Base-by-base conservation (phyloP, 23 tunicate genomes). In the Corella eumyota region DNA sequence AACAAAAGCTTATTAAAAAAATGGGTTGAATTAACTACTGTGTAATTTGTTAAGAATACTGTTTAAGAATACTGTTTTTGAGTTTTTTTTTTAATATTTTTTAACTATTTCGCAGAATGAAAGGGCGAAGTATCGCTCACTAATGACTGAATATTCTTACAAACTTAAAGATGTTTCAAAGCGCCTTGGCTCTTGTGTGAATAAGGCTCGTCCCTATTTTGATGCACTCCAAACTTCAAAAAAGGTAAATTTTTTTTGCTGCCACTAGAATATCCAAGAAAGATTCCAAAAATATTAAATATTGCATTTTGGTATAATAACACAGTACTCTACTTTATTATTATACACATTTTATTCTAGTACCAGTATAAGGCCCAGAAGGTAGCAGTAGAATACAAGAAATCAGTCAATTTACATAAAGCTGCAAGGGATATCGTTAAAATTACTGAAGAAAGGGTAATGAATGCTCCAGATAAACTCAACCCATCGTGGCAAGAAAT, bases 401-500 rank as follows among this genome's bases (percentile, higher is more conserved):
- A 80, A 36, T 80, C 85, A 13, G 85, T 86, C 2, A 86, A 77
- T 47, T 32, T 72, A 22, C 95, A 86, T 35, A 86, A 77, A 58
- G 95, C 85, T 6, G 95, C 88, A 6, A 40, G 95, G 15, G 95
- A 86, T 37, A 86, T 86, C 86, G 95, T 86, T 17, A 54, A 55
- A 30, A 80, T 86, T 15, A 80, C 95, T 4, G 95, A 86, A 59
- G 95, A 86, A 28, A 44, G 95, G 30, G 79, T 86, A 50, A 61
- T 75, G 69, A 33, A 62, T n/a, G 76, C 95, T 6, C 45, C 51
- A 1, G 86, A 86, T 33, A 86, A 86, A 29, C 66, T 86, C 30
- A 86, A 86, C 40, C 84, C 95, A 50, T 71, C 95, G n/a, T 78
- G 86, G 86, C 95, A 86, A 46, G 95, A 86, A 55, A 86, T 77